These are phyloP conservation scores for Acanthococcus lagerstroemiae DNA, from an alignment of 2,888 invertebrate genomes.

Conservation along the genomic window DNA sequence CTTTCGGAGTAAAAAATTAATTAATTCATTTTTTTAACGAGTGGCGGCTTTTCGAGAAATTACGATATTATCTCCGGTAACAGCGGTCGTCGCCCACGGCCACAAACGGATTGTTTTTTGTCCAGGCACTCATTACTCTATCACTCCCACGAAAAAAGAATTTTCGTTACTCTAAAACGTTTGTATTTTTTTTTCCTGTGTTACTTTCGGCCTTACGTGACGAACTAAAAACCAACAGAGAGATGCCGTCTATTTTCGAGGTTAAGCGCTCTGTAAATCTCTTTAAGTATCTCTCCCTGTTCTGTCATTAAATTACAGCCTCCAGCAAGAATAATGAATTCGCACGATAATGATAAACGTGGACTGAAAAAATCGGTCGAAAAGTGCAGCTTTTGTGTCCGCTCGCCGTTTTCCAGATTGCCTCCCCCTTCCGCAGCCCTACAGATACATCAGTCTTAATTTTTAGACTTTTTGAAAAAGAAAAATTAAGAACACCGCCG, in stretches of 20 bases:
- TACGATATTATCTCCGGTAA: background rate
- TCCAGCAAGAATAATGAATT: too few relatives aligned
- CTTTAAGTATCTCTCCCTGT: background rate
- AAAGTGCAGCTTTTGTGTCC: background rate
- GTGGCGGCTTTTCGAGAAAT: background rate
- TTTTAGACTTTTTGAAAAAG: conserved; percentile 1
- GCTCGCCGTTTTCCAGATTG: too few relatives aligned
- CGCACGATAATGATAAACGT: background rate
- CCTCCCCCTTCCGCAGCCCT: too few relatives aligned
- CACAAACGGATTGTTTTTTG: background rate
- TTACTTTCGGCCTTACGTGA: too few relatives aligned
- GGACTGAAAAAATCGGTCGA: background rate
- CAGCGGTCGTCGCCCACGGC: background rate
- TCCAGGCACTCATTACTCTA: background rate
- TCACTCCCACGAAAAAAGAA: conserved; percentile 1
- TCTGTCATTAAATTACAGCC: background rate
- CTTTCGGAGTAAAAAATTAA: too few relatives aligned
- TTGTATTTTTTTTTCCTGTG: too few relatives aligned
- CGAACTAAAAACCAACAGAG: too few relatives aligned
- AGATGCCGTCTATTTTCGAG: too few relatives aligned
- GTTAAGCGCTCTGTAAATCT: too few relatives aligned
- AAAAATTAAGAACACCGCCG: conserved; percentile 16
- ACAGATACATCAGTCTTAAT: conserved; percentile 4
- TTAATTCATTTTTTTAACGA: background rate
- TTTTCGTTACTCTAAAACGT: too few relatives aligned